phyloP scores from a whole-genome alignment of 1,140 invertebrate genomes.

The Bradysia coprophila region DNA sequence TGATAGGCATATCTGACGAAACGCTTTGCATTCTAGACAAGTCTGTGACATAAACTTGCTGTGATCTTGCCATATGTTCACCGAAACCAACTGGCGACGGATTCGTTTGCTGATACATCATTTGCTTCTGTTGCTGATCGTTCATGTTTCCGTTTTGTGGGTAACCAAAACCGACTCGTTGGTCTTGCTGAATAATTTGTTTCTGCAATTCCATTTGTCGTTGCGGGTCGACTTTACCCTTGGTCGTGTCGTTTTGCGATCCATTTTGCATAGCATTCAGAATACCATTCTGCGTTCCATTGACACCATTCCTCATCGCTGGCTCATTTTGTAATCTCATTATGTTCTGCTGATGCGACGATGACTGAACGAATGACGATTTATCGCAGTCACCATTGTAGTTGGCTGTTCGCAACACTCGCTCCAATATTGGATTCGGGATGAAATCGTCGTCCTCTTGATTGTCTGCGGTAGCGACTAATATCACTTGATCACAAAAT shows the following conservation, averaged over 20 bases:
- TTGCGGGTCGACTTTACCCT: constrained; percentile 8
- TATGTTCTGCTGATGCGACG: constrained; percentile 33
- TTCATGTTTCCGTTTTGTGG: background rate
- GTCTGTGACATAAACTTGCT: background rate
- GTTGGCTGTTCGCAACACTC: constrained; percentile 58
- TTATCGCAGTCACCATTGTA: constrained; percentile 28
- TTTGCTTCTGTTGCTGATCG: constrained; percentile 5
- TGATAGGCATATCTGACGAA: background rate
- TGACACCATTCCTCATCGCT: constrained; percentile 1
- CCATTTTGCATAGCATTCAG: background rate
- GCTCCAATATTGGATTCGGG: constrained; percentile 75
- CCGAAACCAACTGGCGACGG: background rate
- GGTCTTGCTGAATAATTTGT: too few species aligned
- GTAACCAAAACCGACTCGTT: constrained; percentile 6
- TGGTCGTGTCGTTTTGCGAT: background rate
- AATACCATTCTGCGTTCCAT: background rate
- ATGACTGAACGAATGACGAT: constrained; percentile 26
- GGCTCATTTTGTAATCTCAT: constrained; percentile 27
- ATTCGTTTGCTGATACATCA: constrained; percentile 2
- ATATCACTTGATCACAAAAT: constrained; percentile 81
- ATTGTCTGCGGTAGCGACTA: constrained; percentile 80
- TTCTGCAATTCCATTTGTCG: constrained; percentile 4
- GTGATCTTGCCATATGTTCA: background rate
- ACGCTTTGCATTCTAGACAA: background rate
- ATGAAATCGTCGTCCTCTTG: constrained; percentile 78